Percentiles rank a stretch among this genome's conserved stretches.
phyloP scores from a whole-genome alignment of 2,797 vertebrate genomes.

The Xiphophorus birchmanni region DNA sequence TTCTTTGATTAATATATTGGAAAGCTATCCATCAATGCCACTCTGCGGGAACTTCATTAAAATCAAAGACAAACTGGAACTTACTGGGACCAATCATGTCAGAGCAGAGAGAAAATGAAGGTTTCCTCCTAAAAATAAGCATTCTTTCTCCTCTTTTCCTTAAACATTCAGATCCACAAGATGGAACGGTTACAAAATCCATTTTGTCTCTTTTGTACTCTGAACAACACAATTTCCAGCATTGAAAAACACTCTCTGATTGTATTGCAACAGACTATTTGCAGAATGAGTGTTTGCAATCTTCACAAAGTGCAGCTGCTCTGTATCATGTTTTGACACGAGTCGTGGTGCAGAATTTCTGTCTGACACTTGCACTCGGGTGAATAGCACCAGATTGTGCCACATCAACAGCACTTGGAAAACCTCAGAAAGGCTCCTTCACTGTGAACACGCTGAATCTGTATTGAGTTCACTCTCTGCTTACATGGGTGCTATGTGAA shows the following conservation, averaged over 20 bases:
- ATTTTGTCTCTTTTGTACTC: constrained; percentile 6
- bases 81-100: constrained; percentile 38
- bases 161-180: constrained; percentile 18
- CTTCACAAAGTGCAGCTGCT: constrained; percentile 41
- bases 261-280: constrained; percentile 45
- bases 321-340: constrained; percentile 39
- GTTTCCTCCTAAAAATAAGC: constrained; percentile 17
- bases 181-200: constrained; percentile 5
- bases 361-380: constrained; percentile 15
- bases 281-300: constrained; percentile 19
- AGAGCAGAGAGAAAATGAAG: constrained; percentile 24
- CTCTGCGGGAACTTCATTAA: constrained; percentile 59
- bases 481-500: constrained; percentile 38
- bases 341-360: constrained; percentile 25
- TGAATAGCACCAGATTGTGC: constrained; percentile 38
- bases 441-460: constrained; percentile 15
- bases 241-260: constrained; percentile 27
- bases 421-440: constrained; percentile 16
- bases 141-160: constrained; percentile 4
- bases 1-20: constrained; percentile 38
- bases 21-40: constrained; percentile 48
- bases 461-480: constrained; percentile 23
- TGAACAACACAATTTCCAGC: constrained; percentile 21
- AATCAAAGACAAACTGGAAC: constrained; percentile 46
- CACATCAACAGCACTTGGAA: constrained; percentile 9